Evolutionary conservation across 1,140 invertebrate genomes (phyloP).

Genomic region (Maconellicoccus hirsutus): DNA sequence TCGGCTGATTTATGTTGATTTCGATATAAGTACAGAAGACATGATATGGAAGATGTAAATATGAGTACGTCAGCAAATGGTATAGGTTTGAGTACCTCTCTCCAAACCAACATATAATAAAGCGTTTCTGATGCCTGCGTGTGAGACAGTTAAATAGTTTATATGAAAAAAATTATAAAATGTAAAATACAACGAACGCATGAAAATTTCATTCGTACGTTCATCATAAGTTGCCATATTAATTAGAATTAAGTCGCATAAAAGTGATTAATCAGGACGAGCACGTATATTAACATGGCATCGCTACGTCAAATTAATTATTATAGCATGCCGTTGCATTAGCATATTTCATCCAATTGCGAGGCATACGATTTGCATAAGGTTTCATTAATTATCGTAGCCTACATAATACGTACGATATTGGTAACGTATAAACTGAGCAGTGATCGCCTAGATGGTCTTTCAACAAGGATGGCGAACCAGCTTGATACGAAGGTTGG

Average conservation of each 20-base stretch:
- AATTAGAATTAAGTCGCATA: too few species aligned
- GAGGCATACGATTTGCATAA: not conserved
- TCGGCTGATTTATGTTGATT: slow-evolving; percentile 40
- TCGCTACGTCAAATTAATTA: too few species aligned
- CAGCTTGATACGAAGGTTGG: slow-evolving; percentile 58
- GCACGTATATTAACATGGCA: too few species aligned
- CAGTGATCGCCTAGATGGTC: slow-evolving; percentile 53
- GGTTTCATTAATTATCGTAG: not conserved
- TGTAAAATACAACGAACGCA: too few species aligned
- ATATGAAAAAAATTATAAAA: too few species aligned
- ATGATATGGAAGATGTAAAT: slow-evolving; percentile 46
- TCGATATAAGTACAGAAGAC: slow-evolving; percentile 47
- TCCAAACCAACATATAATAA: slow-evolving; percentile 55
- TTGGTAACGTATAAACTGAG: slow-evolving; percentile 69
- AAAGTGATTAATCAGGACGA: too few species aligned
- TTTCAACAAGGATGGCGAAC: slow-evolving; percentile 60
- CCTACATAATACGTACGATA: slow-evolving; percentile 43
- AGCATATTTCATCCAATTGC: too few species aligned
- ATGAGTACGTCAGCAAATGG: slow-evolving; percentile 52
- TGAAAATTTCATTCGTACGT: too few species aligned
- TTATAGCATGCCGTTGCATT: too few species aligned
- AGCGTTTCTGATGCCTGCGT: slow-evolving; percentile 61
- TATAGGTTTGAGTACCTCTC: slow-evolving; percentile 48
- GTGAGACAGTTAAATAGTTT: too few species aligned
- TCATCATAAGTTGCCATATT: too few species aligned